These are phyloP conservation scores for Ypsolopha scabrella DNA, from an alignment of 2,888 invertebrate species.

Conservation along the genomic window DNA sequence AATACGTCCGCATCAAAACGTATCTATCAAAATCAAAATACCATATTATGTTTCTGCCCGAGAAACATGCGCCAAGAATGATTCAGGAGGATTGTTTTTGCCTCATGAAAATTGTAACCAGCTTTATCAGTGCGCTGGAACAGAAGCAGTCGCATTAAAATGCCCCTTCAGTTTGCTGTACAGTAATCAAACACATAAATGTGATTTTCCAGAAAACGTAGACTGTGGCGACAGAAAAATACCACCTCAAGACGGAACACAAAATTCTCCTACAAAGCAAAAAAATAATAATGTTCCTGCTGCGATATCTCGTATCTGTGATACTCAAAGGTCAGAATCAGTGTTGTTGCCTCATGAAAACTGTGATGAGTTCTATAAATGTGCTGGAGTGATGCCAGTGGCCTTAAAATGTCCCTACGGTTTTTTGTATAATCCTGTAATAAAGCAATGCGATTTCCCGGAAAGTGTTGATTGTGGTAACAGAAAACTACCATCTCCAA, in stretches of 20 bases:
- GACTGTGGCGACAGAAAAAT: constrained; percentile 17
- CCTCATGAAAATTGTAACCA: constrained; percentile 23
- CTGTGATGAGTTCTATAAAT: constrained; percentile 28
- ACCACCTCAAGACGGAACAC: background rate
- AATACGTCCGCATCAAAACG: constrained; percentile 8
- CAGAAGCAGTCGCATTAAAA: constrained; percentile 13
- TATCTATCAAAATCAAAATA: no score
- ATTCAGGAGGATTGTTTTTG: background rate
- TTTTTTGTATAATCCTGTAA: constrained; percentile 20
- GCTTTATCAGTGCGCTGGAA: constrained; percentile 23
- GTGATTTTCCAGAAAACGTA: constrained; percentile 24
- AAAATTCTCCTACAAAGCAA: background rate
- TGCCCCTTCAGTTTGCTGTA: constrained; percentile 34
- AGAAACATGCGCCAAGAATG: background rate
- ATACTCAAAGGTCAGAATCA: constrained; percentile 17
- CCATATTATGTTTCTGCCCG: background rate
- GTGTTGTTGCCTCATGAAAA: constrained; percentile 24
- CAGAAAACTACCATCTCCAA: background rate
- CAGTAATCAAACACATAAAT: constrained; percentile 19
- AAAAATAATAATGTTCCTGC: background rate
- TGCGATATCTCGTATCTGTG: constrained; percentile 20
- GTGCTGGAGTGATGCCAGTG: constrained; percentile 18
- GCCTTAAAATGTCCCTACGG: constrained; percentile 14
- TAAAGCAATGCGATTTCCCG: constrained; percentile 23
- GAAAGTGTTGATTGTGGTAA: constrained; percentile 7